Conservation (phyloP, 2,797 vertebrate genomes). For the Dryobates pubescens region DNA sequence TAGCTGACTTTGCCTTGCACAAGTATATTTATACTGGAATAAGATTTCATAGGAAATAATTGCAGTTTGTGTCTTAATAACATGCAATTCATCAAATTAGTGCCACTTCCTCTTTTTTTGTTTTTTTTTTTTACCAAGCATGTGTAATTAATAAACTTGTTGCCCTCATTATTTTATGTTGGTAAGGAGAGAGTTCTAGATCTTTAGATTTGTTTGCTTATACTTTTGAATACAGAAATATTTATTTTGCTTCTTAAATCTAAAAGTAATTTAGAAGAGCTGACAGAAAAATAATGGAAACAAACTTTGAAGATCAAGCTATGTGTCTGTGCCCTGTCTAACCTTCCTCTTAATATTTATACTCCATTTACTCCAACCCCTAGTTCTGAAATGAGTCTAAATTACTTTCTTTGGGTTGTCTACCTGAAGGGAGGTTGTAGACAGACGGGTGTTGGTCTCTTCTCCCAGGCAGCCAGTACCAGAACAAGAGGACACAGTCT, state of each 20-base stretch:
- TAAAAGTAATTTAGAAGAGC: neutral
- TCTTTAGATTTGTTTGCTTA: neutral
- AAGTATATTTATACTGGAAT: neutral
- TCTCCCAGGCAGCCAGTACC: no score
- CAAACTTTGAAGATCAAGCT: neutral
- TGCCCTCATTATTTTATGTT: neutral
- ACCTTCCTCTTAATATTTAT: neutral
- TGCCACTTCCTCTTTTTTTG: neutral
- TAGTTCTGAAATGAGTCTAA: neutral
- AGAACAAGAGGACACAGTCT: no score
- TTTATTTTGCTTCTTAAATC: neutral
- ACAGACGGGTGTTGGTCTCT: no score
- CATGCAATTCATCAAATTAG: neutral
- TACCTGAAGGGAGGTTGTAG: no score
- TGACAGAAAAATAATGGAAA: neutral
- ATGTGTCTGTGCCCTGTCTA: neutral
- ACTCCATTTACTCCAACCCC: neutral
- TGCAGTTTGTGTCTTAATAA: neutral
- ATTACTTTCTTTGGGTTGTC: neutral
- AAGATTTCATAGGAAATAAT: neutral
- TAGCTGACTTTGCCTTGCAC: neutral
- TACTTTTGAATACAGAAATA: neutral
- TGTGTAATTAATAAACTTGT: neutral
- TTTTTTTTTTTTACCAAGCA: neutral
- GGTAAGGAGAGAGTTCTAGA: neutral